These are phyloP conservation scores for Urocynchramus pylzowi DNA, from an alignment of 2,113 vertebrate species.

Conservation along the genomic window DNA sequence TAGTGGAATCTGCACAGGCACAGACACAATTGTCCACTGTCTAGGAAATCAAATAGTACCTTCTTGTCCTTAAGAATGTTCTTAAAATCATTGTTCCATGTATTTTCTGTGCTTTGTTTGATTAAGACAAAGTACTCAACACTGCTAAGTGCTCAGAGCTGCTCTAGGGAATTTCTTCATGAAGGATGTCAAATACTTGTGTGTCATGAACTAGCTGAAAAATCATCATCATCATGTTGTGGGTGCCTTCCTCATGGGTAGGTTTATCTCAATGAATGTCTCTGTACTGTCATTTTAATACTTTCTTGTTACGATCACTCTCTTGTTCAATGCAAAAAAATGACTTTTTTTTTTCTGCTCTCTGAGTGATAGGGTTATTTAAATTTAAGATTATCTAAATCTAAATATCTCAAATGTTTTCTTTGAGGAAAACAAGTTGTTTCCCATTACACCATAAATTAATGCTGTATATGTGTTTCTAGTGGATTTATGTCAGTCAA, in stretches of 20 bases:
- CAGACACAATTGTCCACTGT: background rate
- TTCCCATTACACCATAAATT: background rate
- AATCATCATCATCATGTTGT: background rate
- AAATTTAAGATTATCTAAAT: background rate
- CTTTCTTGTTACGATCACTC: constrained; percentile 27
- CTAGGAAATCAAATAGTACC: background rate
- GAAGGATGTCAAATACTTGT: background rate
- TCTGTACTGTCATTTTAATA: constrained; percentile 16
- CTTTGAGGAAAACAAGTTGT: background rate
- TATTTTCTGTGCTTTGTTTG: background rate
- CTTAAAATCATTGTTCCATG: background rate
- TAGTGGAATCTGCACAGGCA: background rate
- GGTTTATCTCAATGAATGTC: constrained; percentile 48
- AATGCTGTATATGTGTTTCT: background rate
- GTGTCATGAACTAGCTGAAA: background rate
- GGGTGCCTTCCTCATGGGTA: background rate
- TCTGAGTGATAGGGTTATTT: background rate
- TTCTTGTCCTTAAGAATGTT: background rate
- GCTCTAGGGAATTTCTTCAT: constrained; percentile 18
- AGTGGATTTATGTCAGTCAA: background rate
- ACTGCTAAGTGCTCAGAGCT: constrained; percentile 2
- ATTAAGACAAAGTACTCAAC: background rate
- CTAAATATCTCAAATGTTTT: background rate
- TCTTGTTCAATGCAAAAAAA: background rate
- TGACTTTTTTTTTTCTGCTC: background rate